Evolutionary conservation across 2,797 vertebrate species (phyloP).

Genomic region (Poecilia velifera): DNA sequence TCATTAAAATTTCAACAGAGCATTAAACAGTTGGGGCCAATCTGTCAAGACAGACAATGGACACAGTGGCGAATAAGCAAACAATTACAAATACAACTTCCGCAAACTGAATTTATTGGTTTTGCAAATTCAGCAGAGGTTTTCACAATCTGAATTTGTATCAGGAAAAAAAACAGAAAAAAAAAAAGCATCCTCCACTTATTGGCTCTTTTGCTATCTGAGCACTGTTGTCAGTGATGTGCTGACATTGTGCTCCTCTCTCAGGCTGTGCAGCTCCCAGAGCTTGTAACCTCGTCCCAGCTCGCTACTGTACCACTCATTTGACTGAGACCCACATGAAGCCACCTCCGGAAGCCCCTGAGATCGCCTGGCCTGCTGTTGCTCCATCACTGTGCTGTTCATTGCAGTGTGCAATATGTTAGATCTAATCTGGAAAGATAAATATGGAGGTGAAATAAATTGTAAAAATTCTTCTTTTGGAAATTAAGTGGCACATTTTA

Average conservation of each 20-base stretch:
- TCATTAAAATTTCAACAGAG: too few species aligned
- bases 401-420: conserved; percentile 31
- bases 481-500: too few species aligned
- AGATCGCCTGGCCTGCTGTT: conserved; percentile 52
- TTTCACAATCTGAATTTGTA: not conserved
- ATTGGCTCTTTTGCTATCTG: not conserved
- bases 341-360: conserved; percentile 41
- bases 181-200: not conserved
- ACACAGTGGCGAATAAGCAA: too few species aligned
- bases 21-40: too few species aligned
- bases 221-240: conserved; percentile 33
- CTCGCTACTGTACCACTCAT: conserved; percentile 54
- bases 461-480: too few species aligned
- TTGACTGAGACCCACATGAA: conserved; percentile 42
- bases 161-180: not conserved
- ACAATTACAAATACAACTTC: not conserved
- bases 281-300: conserved; percentile 58
- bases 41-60: not conserved
- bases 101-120: not conserved
- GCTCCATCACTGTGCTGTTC: conserved; percentile 18
- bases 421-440: too few species aligned
- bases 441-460: too few species aligned
- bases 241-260: conserved; percentile 26
- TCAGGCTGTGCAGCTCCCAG: conserved; percentile 45
- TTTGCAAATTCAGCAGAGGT: not conserved